Evolutionary conservation across 30 jellyfish, hydroid and myxozoan genomes (phyloP), one percentile per base, ranked within the genome.

Genomic region (Aurelia aurita): DNA sequence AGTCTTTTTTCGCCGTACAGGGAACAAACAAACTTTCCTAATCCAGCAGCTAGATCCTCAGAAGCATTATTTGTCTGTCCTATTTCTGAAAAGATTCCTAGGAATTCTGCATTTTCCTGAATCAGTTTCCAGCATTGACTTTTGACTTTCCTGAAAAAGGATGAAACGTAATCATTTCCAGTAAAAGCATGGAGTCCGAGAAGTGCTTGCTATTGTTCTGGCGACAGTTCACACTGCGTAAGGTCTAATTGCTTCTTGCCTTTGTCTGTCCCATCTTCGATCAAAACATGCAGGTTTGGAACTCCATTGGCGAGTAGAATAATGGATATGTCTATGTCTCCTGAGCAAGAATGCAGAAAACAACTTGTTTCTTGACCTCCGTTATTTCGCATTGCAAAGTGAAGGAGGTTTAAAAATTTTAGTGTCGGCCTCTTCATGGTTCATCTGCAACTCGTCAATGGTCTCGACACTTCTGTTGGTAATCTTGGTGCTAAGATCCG

Each of bases 311-410:
- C 74, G 20, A 72, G 47, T 72, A 72, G 70, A 72, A 72, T 72
- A 28, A 72, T 28, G 1, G 70, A 75, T 15, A 72, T 45, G 74
- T 72, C 84, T 72, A 23, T 72, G 47, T 72, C 84, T 72, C 72
- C 74, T 72, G 72, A 72, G 47, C 47, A 28, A 18, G 84, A 72
- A 9, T 75, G 74, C 18, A 53, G 3, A 14, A 72, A 3, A 28
- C 84, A 72, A 53, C 47, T 72, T n/a, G 84, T 72, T 72, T n/a
- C 70, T 15, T 28, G 70, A 45, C 70, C 84, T 3, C 47, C 28
- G 84, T 72, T 23, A 57, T 32, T 32, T 32, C 44, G 44, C 44
- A 32, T 32, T 32, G 44, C 44, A 32, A 32, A 32, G 68, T 20
- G 28, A 57, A 23, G 68, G 2, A 57, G 5, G 44, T 14, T 51